Percentiles rank a stretch among this genome's conserved stretches.
Conservation (phyloP, 1,140 invertebrate species). For the Drosophila oshimai region DNA sequence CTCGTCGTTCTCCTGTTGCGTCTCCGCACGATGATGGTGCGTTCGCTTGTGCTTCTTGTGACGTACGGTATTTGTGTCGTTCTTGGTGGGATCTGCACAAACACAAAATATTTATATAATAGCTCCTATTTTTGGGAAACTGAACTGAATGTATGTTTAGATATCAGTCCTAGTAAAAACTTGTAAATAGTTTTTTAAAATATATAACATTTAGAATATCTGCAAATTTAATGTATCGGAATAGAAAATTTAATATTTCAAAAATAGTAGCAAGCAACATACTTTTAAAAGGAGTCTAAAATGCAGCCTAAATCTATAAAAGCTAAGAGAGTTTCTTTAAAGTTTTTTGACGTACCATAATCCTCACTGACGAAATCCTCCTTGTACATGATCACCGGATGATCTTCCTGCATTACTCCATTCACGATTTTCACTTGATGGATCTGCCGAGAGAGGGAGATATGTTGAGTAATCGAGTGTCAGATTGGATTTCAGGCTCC, state of each 20-base stretch:
- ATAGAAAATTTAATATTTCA: no score
- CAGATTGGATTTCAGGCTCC: not conserved
- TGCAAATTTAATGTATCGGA: no score
- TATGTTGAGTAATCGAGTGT: not conserved
- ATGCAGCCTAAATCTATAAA: no score
- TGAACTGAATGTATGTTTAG: no score
- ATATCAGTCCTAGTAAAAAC: no score
- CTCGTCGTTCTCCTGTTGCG: slow-evolving; percentile 5
- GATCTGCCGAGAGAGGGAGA: slow-evolving; percentile 26
- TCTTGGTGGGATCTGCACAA: slow-evolving; percentile 52
- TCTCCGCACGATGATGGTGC: slow-evolving; percentile 20
- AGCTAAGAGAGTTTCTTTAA: no score
- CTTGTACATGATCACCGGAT: slow-evolving; percentile 77
- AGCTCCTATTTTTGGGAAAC: no score
- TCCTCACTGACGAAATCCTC: slow-evolving; percentile 77
- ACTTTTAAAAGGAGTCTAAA: no score
- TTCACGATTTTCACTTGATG: slow-evolving; percentile 63
- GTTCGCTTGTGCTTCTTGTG: slow-evolving; percentile 23
- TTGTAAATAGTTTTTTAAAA: no score
- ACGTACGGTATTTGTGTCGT: slow-evolving; percentile 13
- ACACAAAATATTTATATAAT: no score
- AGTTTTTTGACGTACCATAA: slow-evolving; percentile 75
- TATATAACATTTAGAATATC: no score
- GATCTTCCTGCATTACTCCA: slow-evolving; percentile 63
- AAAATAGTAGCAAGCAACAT: no score